phyloP scores from a whole-genome alignment of 1,140 invertebrate genomes.

The Colletes latitarsis region DNA sequence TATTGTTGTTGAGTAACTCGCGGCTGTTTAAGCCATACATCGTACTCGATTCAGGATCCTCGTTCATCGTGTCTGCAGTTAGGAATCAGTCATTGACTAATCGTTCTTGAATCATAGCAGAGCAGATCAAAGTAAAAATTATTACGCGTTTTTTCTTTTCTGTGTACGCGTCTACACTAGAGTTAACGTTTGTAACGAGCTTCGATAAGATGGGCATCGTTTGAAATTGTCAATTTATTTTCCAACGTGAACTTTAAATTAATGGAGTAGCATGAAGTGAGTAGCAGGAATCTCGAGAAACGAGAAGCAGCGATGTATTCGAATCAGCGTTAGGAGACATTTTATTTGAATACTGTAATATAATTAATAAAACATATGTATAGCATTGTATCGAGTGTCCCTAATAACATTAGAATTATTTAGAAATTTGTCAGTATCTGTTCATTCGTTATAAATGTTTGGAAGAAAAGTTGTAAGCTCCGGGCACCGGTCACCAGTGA shows the following conservation, averaged over 20 bases:
- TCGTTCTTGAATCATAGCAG: slow-evolving; percentile 17
- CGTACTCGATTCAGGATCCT: slow-evolving; percentile 54
- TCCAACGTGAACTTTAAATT: not conserved
- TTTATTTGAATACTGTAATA: too few species aligned
- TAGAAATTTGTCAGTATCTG: too few species aligned
- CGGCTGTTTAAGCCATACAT: slow-evolving; percentile 60
- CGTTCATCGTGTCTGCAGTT: slow-evolving; percentile 69
- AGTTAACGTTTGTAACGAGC: too few species aligned
- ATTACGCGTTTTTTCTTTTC: slow-evolving; percentile 23
- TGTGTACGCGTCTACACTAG: not conserved
- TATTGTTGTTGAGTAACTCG: slow-evolving; percentile 63
- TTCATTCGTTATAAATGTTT: too few species aligned
- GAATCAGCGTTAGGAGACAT: not conserved
- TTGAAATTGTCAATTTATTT: not conserved
- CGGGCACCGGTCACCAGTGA: too few species aligned
- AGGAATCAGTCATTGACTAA: slow-evolving; percentile 56
- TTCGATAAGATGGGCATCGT: not conserved
- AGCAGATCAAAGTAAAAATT: slow-evolving; percentile 47
- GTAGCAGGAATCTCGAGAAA: not conserved
- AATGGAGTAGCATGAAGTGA: not conserved
- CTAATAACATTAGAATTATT: too few species aligned
- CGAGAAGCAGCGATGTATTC: not conserved
- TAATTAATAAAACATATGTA: too few species aligned
- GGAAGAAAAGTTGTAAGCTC: too few species aligned
- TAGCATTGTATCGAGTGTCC: too few species aligned